These are phyloP conservation scores for Macropus fuliginosus DNA, from an alignment of 2,797 vertebrate species.

Conservation along the genomic window DNA sequence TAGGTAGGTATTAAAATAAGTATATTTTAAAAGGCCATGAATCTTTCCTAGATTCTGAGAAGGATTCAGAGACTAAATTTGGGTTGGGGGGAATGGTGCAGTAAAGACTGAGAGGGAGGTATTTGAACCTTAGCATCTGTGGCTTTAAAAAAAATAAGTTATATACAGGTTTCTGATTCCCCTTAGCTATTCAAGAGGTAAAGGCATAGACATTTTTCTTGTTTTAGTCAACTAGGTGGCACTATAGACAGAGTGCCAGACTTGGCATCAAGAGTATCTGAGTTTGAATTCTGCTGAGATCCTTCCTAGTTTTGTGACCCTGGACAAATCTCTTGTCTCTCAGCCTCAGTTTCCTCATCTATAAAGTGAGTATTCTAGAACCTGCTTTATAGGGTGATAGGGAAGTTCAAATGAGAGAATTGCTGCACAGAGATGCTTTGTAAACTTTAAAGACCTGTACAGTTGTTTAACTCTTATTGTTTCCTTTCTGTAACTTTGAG, in stretches of 20 bases:
- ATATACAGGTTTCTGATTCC: not conserved
- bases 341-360: not conserved
- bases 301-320: not conserved
- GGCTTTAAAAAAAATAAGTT: not conserved
- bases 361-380: not conserved
- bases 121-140: not conserved
- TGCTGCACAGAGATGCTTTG: not conserved
- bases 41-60: not conserved
- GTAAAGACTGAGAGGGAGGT: not conserved
- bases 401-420: not conserved
- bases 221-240: not conserved
- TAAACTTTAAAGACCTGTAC: not conserved
- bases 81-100: not conserved
- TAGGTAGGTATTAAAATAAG: not conserved
- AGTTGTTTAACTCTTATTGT: not conserved
- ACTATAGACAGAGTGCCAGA: too few species aligned
- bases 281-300: not conserved
- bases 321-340: not conserved
- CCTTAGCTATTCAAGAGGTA: not conserved
- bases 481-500: not conserved
- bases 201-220: not conserved
- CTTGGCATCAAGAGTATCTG: not conserved
- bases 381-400: not conserved
- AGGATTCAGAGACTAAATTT: not conserved
- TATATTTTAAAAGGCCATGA: not conserved